A percentile compares a stretch with the other conserved stretches of the same genome.
These are phyloP conservation scores for Drosophila greeni DNA, from an alignment of 2,888 invertebrate genomes.

Conservation along the genomic window DNA sequence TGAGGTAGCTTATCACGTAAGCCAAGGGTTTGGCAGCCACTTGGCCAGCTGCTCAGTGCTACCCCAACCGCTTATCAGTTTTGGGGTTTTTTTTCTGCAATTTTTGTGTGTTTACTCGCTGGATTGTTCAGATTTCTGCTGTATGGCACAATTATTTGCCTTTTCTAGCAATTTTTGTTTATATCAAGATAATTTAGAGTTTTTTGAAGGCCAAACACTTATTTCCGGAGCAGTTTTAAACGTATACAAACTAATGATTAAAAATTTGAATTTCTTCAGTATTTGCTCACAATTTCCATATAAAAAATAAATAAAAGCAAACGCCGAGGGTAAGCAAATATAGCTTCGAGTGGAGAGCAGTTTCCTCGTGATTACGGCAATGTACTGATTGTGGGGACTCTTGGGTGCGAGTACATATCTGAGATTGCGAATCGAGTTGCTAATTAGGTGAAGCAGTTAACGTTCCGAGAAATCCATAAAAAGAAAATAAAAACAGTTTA, in stretches of 20 bases:
- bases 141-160: neutral
- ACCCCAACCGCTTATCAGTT: slow-evolving; percentile 27
- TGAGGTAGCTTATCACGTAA: slow-evolving; percentile 26
- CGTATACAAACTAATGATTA: neutral
- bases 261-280: neutral
- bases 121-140: slow-evolving; percentile 16
- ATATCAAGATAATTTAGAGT: neutral
- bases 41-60: slow-evolving; percentile 21
- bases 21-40: slow-evolving; percentile 17
- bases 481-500: slow-evolving; percentile 15
- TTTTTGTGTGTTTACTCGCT: slow-evolving; percentile 3
- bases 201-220: neutral
- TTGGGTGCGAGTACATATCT: slow-evolving; percentile 24
- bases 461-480: slow-evolving; percentile 29
- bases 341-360: slow-evolving; percentile 12
- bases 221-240: neutral
- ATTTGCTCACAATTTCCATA: neutral
- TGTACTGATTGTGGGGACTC: neutral
- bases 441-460: slow-evolving; percentile 33
- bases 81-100: neutral
- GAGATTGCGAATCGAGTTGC: slow-evolving; percentile 32
- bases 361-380: slow-evolving; percentile 21
- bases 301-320: neutral
- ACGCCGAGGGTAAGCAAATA: slow-evolving; percentile 38
- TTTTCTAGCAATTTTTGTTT: neutral